Evolutionary conservation across 30 jellyfish, hydroid and myxozoan genomes (phyloP).

Genomic region (Nemopilema nomurai): DNA sequence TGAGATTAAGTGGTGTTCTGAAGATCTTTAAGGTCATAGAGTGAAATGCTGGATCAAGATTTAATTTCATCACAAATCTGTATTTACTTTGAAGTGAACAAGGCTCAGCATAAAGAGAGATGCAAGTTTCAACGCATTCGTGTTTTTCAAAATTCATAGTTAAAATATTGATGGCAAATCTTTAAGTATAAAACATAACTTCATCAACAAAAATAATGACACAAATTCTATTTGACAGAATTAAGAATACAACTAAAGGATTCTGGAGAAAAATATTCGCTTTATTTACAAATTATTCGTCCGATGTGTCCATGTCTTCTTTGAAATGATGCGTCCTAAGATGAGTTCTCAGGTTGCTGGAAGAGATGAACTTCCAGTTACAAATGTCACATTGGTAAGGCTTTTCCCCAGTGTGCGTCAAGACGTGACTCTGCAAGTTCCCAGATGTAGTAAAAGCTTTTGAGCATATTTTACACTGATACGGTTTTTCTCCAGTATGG

Average conservation of each 20-base stretch:
- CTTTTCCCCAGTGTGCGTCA: conserved; percentile 97
- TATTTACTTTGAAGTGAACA: too few species aligned
- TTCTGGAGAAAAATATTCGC: background rate
- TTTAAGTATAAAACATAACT: background rate
- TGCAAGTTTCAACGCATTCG: background rate
- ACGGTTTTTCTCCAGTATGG: conserved; percentile 98
- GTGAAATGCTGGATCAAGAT: too few species aligned
- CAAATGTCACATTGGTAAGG: conserved; percentile 95
- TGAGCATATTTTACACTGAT: conserved; percentile 95
- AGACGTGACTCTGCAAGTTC: conserved; percentile 88
- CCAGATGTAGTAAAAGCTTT: conserved; percentile 98
- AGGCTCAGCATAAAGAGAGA: background rate
- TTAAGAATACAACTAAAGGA: background rate
- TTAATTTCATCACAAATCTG: too few species aligned
- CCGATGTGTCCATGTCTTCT: conserved; percentile 54
- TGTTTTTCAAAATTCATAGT: background rate
- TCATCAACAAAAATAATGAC: background rate
- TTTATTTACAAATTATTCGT: conserved; percentile 26
- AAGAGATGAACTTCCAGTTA: conserved; percentile 92
- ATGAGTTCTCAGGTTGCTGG: conserved; percentile 90
- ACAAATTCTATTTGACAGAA: background rate
- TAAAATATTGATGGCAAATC: too few species aligned
- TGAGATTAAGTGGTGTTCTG: too few species aligned
- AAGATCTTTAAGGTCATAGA: too few species aligned
- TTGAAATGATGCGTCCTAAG: conserved; percentile 87